Percentiles rank a stretch among this genome's conserved stretches.
These are phyloP conservation scores for Cephalotes varians DNA, from an alignment of 2,888 invertebrate species.

Conservation along the genomic window DNA sequence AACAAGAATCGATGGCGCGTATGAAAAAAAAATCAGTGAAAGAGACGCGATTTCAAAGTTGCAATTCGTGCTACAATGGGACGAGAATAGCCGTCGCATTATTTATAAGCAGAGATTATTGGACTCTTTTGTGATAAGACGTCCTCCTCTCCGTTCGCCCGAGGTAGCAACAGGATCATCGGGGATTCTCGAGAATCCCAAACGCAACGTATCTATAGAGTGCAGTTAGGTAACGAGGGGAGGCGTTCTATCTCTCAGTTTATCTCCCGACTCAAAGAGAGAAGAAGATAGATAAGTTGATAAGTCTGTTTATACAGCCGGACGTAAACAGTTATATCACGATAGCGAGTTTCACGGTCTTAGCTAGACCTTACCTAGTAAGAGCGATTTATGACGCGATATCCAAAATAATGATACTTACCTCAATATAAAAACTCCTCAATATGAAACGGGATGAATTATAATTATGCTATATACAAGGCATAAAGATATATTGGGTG, in stretches of 20 bases:
- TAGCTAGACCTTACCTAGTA: neutral
- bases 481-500: no score
- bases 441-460: no score
- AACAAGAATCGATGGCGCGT: neutral
- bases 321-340: constrained; percentile 66
- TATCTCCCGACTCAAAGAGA: neutral
- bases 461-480: no score
- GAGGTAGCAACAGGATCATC: constrained; percentile 40
- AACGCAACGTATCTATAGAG: constrained; percentile 33
- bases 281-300: constrained; percentile 60
- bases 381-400: no score
- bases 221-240: constrained; percentile 45
- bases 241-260: neutral
- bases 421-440: neutral
- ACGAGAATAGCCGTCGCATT: neutral
- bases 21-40: neutral
- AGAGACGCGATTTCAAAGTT: constrained; percentile 15
- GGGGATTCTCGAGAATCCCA: neutral
- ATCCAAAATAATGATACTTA: neutral
- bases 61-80: neutral
- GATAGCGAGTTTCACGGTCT: constrained; percentile 55
- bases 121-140: neutral
- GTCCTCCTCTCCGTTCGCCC: neutral
- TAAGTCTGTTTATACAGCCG: constrained; percentile 65
- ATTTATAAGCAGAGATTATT: constrained; percentile 20